A percentile compares a stretch with the other conserved stretches of the same genome.
These are phyloP conservation scores for Agriopis leucophaearia DNA, from an alignment of 2,888 invertebrate species.

Conservation along the genomic window DNA sequence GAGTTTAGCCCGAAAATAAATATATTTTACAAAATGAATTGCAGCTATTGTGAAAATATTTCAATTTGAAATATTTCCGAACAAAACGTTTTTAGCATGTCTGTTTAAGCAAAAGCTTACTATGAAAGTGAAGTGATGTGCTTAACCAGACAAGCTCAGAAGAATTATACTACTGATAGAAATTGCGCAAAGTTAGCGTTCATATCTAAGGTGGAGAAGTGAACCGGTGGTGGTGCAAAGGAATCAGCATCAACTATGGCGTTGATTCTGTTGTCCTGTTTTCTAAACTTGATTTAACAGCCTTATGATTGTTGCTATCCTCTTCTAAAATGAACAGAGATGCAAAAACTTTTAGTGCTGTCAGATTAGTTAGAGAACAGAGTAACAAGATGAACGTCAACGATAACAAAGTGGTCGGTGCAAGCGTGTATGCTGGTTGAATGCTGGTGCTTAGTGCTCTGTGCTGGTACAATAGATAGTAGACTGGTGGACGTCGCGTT, in stretches of 20 bases:
- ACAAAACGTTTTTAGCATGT: slow-evolving; percentile 9
- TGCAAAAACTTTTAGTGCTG: background rate
- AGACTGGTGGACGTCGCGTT: slow-evolving; percentile 55
- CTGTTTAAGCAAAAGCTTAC: slow-evolving; percentile 13
- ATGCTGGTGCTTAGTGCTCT: slow-evolving; percentile 10
- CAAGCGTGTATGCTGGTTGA: slow-evolving; percentile 17
- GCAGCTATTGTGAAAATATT: slow-evolving; percentile 1
- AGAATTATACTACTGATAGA: background rate
- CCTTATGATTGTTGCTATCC: background rate
- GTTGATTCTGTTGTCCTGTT: background rate
- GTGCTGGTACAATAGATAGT: slow-evolving; percentile 54
- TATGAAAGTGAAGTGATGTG: background rate
- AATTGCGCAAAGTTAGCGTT: slow-evolving; percentile 8
- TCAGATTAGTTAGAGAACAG: background rate
- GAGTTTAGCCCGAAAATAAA: slow-evolving; percentile 33
- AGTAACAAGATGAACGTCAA: slow-evolving; percentile 13
- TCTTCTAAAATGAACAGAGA: background rate
- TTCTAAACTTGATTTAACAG: background rate
- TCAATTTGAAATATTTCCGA: slow-evolving; percentile 18
- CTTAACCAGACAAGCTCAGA: slow-evolving; percentile 6
- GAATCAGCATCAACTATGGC: slow-evolving; percentile 37
- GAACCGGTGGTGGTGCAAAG: slow-evolving; percentile 47
- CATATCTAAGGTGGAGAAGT: slow-evolving; percentile 32
- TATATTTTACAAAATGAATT: slow-evolving; percentile 13
- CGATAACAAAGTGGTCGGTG: slow-evolving; percentile 45